phyloP scores from a whole-genome alignment of 2,113 vertebrate species.

The Anser brachyrhynchus region DNA sequence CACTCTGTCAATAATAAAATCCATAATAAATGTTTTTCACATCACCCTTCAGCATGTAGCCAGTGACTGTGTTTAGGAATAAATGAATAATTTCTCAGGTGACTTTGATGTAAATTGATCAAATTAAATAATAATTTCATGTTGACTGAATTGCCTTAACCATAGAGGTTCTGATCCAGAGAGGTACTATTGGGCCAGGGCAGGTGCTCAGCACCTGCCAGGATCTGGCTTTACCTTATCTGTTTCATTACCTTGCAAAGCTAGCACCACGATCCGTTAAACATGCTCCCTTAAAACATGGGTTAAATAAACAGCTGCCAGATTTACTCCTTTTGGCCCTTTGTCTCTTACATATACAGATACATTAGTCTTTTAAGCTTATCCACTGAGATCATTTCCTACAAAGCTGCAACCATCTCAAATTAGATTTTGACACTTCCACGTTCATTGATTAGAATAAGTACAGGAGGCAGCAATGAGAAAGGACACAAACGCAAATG shows the following conservation, averaged over 20 bases:
- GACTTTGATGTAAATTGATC: background rate
- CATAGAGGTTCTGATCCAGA: background rate
- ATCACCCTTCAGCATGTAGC: constrained; percentile 9
- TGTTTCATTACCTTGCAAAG: background rate
- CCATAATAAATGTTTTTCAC: constrained; percentile 3
- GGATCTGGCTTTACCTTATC: background rate
- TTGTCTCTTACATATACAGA: background rate
- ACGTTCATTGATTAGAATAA: background rate
- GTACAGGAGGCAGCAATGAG: background rate
- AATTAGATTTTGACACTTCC: background rate
- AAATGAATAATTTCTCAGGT: background rate
- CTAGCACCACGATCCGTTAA: background rate
- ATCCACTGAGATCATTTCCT: background rate
- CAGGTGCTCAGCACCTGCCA: background rate
- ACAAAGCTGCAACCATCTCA: background rate
- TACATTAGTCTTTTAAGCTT: background rate
- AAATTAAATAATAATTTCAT: background rate
- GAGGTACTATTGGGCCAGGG: background rate
- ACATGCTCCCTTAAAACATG: background rate
- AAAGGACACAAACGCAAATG: background rate
- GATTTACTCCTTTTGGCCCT: background rate
- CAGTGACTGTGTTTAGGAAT: constrained; percentile 6
- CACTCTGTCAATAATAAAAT: constrained; percentile 45
- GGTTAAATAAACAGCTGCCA: background rate
- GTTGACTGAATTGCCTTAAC: background rate